Evolutionary conservation across 2,113 vertebrate species (phyloP).

Genomic region (Ginglymostoma cirratum): DNA sequence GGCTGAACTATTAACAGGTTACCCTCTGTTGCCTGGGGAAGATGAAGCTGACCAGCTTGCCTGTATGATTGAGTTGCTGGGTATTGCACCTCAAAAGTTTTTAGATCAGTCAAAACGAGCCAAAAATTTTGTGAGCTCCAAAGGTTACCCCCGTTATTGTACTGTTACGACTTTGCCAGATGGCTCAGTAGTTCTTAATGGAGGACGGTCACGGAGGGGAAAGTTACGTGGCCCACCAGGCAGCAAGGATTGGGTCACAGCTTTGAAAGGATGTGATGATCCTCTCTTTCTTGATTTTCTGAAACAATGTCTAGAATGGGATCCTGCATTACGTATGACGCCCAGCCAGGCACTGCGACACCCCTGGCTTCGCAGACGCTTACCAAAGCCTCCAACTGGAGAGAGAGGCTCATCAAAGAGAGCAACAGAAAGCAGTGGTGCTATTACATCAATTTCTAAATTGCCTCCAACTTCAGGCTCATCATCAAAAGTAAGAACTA

Average conservation of each 20-base stretch:
- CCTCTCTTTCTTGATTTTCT: conserved; percentile 94
- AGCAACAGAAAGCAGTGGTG: conserved; percentile 71
- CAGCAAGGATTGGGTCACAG: conserved; percentile 83
- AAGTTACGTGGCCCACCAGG: conserved; percentile 82
- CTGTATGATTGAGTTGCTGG: conserved; percentile 91
- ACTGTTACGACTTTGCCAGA: conserved; percentile 82
- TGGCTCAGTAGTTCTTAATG: conserved; percentile 75
- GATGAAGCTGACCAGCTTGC: conserved; percentile 96
- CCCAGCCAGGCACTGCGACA: conserved; percentile 90
- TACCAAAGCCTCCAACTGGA: conserved; percentile 82
- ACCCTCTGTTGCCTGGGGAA: conserved; percentile 89
- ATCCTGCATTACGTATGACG: conserved; percentile 81
- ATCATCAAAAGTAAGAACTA: conserved; percentile 90
- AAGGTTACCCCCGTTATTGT: conserved; percentile 94
- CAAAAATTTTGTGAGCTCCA: conserved; percentile 97
- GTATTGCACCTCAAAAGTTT: conserved; percentile 88
- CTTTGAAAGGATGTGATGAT: conserved; percentile 92
- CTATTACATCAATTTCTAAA: conserved; percentile 89
- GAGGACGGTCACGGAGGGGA: conserved; percentile 85
- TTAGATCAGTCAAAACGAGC: conserved; percentile 87
- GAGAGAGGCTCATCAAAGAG: conserved; percentile 74
- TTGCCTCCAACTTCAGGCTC: conserved; percentile 82
- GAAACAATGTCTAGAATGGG: conserved; percentile 96
- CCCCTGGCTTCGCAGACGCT: conserved; percentile 83
- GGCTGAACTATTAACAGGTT: conserved; percentile 92